Evolutionary conservation across 2,888 invertebrate genomes (phyloP).

Genomic region (Andrena haemorrhoa): DNA sequence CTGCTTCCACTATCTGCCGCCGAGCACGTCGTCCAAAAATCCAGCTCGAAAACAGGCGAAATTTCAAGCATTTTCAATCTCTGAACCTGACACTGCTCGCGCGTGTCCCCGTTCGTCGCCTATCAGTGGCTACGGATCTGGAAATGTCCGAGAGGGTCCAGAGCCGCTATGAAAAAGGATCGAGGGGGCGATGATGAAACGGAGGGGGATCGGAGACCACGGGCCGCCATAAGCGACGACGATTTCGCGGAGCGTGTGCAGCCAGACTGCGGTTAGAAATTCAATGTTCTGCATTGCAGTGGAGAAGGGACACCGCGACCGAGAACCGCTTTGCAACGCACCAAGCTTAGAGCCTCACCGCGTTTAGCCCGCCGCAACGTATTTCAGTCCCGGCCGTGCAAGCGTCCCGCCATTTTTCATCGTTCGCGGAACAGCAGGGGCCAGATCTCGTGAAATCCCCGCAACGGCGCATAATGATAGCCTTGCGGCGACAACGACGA

Average conservation of each 20-base stretch:
- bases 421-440: constrained; percentile 33
- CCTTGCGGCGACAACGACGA: constrained; percentile 39
- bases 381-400: constrained; percentile 58
- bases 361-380: constrained; percentile 55
- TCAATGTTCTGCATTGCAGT: constrained; percentile 70
- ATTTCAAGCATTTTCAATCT: too few relatives aligned
- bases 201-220: not conserved
- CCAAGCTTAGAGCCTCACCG: constrained; percentile 37
- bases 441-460: constrained; percentile 51
- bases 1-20: too few relatives aligned
- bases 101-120: not conserved
- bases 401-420: constrained; percentile 65
- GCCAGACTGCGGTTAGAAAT: constrained; percentile 46
- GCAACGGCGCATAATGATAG: constrained; percentile 61
- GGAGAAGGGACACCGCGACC: constrained; percentile 39
- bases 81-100: too few relatives aligned
- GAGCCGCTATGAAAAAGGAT: not conserved
- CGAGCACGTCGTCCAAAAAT: too few relatives aligned
- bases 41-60: too few relatives aligned
- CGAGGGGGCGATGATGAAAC: not conserved
- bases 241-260: constrained; percentile 18
- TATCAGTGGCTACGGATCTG: not conserved
- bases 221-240: constrained; percentile 1
- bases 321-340: constrained; percentile 48
- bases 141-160: not conserved